Conservation (phyloP, 2,888 invertebrate species). For the Xestia sexstrigata region DNA sequence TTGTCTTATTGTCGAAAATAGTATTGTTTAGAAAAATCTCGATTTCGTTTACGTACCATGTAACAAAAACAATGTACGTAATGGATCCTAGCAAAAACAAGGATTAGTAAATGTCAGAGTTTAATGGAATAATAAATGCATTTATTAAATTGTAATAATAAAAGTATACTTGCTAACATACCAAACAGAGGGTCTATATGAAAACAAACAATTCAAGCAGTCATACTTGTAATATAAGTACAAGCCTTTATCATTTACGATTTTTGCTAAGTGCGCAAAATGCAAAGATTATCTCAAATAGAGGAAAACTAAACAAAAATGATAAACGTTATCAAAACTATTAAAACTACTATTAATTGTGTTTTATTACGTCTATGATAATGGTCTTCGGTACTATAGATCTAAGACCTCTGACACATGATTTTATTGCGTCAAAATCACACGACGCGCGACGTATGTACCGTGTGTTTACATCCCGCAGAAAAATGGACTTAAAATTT, state of each 20-base stretch:
- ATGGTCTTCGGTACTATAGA: background rate
- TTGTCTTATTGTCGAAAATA: background rate
- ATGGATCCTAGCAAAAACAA: background rate
- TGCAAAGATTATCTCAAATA: conserved; percentile 2
- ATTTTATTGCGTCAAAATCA: conserved; percentile 41
- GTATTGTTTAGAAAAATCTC: background rate
- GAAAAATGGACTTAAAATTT: background rate
- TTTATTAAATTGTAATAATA: background rate
- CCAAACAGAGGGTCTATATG: background rate
- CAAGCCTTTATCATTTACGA: conserved; percentile 9
- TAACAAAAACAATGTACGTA: background rate
- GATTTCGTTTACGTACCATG: background rate
- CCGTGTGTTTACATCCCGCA: too few relatives aligned
- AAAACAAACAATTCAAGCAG: conserved; percentile 1
- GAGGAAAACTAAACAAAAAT: conserved; percentile 32
- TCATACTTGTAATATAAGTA: too few relatives aligned
- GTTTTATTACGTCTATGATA: conserved; percentile 50
- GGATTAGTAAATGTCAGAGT: background rate
- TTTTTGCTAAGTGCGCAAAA: conserved; percentile 22
- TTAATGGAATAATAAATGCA: too few relatives aligned
- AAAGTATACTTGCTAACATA: background rate
- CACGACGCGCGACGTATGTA: background rate
- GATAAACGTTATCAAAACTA: conserved; percentile 47
- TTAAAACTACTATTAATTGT: conserved; percentile 19
- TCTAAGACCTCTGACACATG: conserved; percentile 37